These are phyloP conservation scores for Trematomus bernacchii DNA, from an alignment of 2,797 vertebrate genomes.

Conservation along the genomic window DNA sequence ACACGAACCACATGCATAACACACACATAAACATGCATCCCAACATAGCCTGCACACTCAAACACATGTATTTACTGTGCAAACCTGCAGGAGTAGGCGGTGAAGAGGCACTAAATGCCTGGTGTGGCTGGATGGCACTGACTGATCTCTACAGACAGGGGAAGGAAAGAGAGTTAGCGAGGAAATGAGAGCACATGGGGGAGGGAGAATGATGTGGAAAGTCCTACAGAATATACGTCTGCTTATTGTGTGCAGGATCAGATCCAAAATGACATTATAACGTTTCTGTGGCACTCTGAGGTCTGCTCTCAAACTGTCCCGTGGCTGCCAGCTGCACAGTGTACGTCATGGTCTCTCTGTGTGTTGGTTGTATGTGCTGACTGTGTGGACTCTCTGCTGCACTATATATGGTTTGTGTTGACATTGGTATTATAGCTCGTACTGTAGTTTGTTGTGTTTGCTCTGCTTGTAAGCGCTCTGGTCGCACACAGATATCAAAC, in stretches of 20 bases:
- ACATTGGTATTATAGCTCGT: constrained; percentile 25
- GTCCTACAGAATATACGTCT: constrained; percentile 46
- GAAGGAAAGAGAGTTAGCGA: constrained; percentile 55
- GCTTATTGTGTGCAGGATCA: constrained; percentile 36
- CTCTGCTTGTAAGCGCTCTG: constrained; percentile 26
- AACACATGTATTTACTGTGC: constrained; percentile 56
- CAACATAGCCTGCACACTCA: constrained; percentile 42
- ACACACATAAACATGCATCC: constrained; percentile 33
- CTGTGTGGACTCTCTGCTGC: not conserved
- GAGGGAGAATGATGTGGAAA: constrained; percentile 53
- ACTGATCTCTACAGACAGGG: constrained; percentile 75
- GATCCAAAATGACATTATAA: constrained; percentile 46
- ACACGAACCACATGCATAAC: constrained; percentile 11
- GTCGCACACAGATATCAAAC: constrained; percentile 59
- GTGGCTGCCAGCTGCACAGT: not conserved
- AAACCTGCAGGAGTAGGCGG: constrained; percentile 68
- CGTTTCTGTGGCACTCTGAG: constrained; percentile 28
- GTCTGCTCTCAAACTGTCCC: constrained; percentile 38
- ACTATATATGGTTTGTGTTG: constrained; percentile 11
- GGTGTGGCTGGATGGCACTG: constrained; percentile 65
- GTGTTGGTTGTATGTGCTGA: not conserved
- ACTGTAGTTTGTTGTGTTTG: constrained; percentile 45
- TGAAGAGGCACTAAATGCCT: constrained; percentile 66
- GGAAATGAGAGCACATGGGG: constrained; percentile 50
- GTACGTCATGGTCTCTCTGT: not conserved